Percentiles rank a stretch among this genome's conserved stretches.
phyloP scores from a whole-genome alignment of 2,888 invertebrate species.

The Drosophila merina region DNA sequence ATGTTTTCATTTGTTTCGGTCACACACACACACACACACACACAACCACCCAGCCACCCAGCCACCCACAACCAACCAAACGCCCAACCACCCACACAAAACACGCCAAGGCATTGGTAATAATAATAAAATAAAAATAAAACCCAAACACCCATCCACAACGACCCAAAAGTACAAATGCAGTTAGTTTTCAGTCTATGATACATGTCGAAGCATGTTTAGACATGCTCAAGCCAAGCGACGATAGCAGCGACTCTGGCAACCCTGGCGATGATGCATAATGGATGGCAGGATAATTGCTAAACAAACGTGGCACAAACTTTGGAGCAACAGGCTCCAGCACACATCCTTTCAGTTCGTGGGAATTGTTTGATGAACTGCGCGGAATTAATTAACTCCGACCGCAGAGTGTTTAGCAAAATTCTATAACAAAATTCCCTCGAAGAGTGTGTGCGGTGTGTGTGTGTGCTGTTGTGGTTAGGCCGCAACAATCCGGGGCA shows the following conservation, averaged over 20 bases:
- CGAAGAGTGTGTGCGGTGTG: slow-evolving; percentile 59
- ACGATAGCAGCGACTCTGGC: not conserved
- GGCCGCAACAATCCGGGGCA: slow-evolving; percentile 66
- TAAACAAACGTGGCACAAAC: slow-evolving; percentile 12
- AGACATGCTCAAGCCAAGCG: slow-evolving; percentile 1
- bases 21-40: slow-evolving; percentile 39
- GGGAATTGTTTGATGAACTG: slow-evolving; percentile 38
- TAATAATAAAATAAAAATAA: not conserved
- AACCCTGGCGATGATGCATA: slow-evolving; percentile 6
- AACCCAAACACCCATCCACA: too few species aligned
- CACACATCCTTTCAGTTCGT: not conserved
- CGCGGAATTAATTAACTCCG: slow-evolving; percentile 48
- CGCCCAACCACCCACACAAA: not conserved
- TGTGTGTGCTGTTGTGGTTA: slow-evolving; percentile 64
- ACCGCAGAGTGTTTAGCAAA: slow-evolving; percentile 60
- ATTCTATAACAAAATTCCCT: slow-evolving; percentile 54
- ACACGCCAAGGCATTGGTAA: not conserved
- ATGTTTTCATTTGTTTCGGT: slow-evolving; percentile 81
- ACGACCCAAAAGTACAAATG: not conserved
- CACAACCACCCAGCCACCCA: slow-evolving; percentile 7
- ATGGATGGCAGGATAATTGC: slow-evolving; percentile 10
- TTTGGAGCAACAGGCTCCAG: slow-evolving; percentile 17
- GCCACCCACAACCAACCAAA: not conserved
- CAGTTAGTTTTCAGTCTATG: slow-evolving; percentile 2
- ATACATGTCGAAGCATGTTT: not conserved